phyloP scores from a whole-genome alignment of 2,888 invertebrate species.

The Diachrysia chrysitis region DNA sequence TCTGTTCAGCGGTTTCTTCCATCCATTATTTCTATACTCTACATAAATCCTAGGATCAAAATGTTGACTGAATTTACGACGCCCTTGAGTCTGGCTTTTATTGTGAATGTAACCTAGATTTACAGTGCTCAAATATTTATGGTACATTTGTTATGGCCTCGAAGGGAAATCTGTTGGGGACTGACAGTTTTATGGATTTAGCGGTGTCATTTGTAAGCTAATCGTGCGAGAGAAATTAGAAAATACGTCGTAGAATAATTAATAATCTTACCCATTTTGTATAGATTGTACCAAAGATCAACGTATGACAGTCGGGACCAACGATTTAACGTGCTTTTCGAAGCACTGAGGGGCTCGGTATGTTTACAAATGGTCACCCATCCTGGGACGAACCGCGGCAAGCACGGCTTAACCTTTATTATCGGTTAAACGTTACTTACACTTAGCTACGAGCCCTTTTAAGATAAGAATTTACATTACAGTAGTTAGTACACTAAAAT shows the following conservation, averaged over 20 bases:
- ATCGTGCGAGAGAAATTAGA: constrained; percentile 33
- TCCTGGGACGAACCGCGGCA: too few relatives aligned
- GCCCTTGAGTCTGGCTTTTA: constrained; percentile 37
- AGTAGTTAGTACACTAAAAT: too few relatives aligned
- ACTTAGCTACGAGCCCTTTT: too few relatives aligned
- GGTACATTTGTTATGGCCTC: constrained; percentile 35
- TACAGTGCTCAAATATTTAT: constrained; percentile 41
- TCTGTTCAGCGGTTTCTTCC: background rate
- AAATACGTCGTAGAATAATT: constrained; percentile 1
- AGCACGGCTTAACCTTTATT: too few relatives aligned
- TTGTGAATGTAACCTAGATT: constrained; percentile 43
- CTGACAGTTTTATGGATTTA: constrained; percentile 44
- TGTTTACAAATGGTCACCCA: too few relatives aligned
- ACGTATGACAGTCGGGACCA: too few relatives aligned
- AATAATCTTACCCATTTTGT: background rate
- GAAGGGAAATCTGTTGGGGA: constrained; percentile 37
- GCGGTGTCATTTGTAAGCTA: constrained; percentile 29
- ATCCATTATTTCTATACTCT: constrained; percentile 45
- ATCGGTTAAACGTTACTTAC: too few relatives aligned
- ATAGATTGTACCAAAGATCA: too few relatives aligned
- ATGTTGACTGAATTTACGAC: constrained; percentile 44
- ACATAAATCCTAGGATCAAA: constrained; percentile 20
- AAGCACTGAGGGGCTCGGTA: too few relatives aligned
- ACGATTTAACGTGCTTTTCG: too few relatives aligned
- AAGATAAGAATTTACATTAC: too few relatives aligned